Evolutionary conservation across 2,113 vertebrate genomes (phyloP).

Genomic region (Bettongia penicillata): DNA sequence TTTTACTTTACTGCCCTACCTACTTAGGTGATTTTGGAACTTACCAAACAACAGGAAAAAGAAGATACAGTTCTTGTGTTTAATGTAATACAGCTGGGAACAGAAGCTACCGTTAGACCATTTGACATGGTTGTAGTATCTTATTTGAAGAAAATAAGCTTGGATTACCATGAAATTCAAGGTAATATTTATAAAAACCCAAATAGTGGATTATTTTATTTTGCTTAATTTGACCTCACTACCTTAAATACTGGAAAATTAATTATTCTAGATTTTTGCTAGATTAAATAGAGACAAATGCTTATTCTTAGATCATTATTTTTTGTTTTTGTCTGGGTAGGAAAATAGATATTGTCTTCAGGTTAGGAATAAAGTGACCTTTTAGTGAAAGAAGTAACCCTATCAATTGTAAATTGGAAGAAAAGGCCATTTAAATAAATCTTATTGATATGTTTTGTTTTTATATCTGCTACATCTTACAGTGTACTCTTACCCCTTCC

Average conservation of each 20-base stretch:
- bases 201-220: neutral
- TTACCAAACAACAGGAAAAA: conserved; percentile 88
- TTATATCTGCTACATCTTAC: no score
- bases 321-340: conserved; percentile 32
- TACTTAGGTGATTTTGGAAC: conserved; percentile 91
- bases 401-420: neutral
- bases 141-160: conserved; percentile 90
- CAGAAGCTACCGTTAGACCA: conserved; percentile 89
- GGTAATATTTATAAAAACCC: conserved; percentile 82
- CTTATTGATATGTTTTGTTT: no score
- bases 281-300: neutral
- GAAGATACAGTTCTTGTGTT: conserved; percentile 90
- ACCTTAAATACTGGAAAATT: neutral
- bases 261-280: neutral
- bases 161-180: conserved; percentile 90
- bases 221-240: neutral
- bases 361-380: conserved; percentile 26
- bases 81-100: conserved; percentile 91
- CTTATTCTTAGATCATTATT: neutral
- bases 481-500: no score
- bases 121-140: conserved; percentile 88
- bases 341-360: neutral
- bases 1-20: conserved; percentile 21
- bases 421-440: no score
- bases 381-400: neutral